These are phyloP conservation scores for Virgularia gustaviana DNA, from an alignment of 92 coral and sea anemone genomes.

Conservation along the genomic window DNA sequence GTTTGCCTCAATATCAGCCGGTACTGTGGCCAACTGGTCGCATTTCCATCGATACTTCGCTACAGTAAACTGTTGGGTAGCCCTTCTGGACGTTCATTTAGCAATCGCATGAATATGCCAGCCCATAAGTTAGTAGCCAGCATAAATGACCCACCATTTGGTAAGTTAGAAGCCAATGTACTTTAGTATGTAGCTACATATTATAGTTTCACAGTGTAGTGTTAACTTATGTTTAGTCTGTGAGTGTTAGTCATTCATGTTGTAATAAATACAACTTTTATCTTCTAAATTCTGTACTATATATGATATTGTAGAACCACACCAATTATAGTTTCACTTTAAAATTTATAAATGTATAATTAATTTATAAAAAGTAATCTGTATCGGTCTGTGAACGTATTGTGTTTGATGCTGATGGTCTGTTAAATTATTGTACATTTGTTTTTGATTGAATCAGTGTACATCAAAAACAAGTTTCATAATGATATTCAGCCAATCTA, in stretches of 20 bases:
- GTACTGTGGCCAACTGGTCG: neutral
- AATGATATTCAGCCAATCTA: no score
- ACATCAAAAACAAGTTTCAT: no score
- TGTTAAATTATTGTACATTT: no score
- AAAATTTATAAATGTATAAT: neutral
- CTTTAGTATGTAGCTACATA: neutral
- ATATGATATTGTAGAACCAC: no score
- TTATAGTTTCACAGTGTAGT: neutral
- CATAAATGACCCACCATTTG: slow-evolving; percentile 74
- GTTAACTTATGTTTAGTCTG: neutral
- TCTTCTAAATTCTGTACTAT: no score
- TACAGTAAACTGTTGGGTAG: neutral
- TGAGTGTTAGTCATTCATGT: neutral
- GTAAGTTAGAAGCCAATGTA: slow-evolving; percentile 47
- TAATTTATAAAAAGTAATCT: no score
- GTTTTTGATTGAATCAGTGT: no score
- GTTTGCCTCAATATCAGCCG: neutral
- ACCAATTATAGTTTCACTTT: no score
- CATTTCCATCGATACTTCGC: slow-evolving; percentile 5
- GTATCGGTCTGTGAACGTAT: no score
- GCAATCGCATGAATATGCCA: slow-evolving; percentile 46
- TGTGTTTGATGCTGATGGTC: no score
- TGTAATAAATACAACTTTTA: no score
- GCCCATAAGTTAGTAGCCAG: slow-evolving; percentile 62
- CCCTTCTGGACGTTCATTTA: neutral